Base-by-base conservation (phyloP, 2,797 vertebrate genomes). In the Tenualosa ilisha region DNA sequence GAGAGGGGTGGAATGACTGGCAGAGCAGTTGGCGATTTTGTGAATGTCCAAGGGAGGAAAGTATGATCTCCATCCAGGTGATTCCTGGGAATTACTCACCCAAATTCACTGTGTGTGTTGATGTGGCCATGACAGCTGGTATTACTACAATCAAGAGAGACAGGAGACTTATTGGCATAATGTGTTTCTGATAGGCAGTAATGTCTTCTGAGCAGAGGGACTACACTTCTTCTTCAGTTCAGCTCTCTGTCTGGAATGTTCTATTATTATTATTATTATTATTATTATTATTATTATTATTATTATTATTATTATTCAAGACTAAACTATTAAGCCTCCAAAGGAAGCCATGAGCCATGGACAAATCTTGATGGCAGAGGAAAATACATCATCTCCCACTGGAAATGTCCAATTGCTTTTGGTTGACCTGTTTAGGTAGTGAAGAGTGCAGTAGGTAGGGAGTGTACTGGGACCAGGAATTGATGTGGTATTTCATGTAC, bases 381-480 rank as follows among this genome's bases (percentile, higher is more conserved):
- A 31, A 72, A 40, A 72, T 37, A 6, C 31, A 72, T 37, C 6
- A 72, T 72, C 40, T 79, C 72, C 72, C 72, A 79, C 22, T 79
- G 72, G 72, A 37, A 79, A 79, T 79, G 37, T 37, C 40, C 72
- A 43, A 79, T 79, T 43, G 40, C 72, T 79, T 22, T 43, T 79
- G 72, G 72, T 43, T 79, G 72, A 79, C 72, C 72, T 79, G 72
- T 37, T 79, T 79, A 79, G 37, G 37, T 46, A 79, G 72, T n/a
- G 37, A 79, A 43, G 72, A 79, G 40, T 46, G 37, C 15, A 6
- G 37, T 46, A 7, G 12, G 17, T 79, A 46, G 4, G 43, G 40
- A 22, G 37, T 46, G 40, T 20, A 43, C 20, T 46, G 7, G 37
- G 40, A 46, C 13, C 72, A 43, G 37, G 72, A 79, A 40, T 9